Evolutionary conservation across 2,888 invertebrate species (phyloP), one percentile per base, ranked within the genome.

Genomic region (Cephus rjabovi): DNA sequence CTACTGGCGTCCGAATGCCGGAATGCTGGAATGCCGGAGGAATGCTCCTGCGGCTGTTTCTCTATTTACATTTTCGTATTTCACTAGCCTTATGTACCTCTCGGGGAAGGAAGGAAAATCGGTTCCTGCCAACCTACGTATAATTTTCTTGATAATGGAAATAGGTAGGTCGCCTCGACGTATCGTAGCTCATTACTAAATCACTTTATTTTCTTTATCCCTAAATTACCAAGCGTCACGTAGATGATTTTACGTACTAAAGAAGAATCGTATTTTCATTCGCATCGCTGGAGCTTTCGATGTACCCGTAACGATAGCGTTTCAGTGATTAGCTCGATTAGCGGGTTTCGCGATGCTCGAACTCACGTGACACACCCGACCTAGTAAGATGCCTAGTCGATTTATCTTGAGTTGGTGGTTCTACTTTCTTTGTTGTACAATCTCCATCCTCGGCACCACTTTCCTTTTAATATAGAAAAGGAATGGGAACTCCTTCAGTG

Each of bases 1-100:
- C 86, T 83, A 85, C 85, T 85, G 87, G 81, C 82, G 81, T 83
- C 82, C 78, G 76, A 77, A 80, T 79, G 83, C 80, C 82, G 30
- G 30, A 30, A 30, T 30, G 30, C 30, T 30, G 23, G 76, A 77
- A 80, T 77, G 83, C 80, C 23, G 9, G 23, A 56, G 56, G 23
- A 56, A 56, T 40, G 23, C 23, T 23, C 23, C 56, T 23, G 56
- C 23, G 23, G 23, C 56, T 56, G 56, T 23, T 56, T 56, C 56
- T 56, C 9, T 56, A 56, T 56, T 56, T 56, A 56, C 23, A 56
- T 56, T 23, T 56, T 56, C 56, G 23, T 23, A 56, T 56, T 23
- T 56, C 56, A 56, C 23, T 23, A 23, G 9, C 23, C 2, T 56
- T 56, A 56, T 6, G 56, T 56, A 56, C 23, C 23, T 23, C 9